Conservation (phyloP, 2,888 invertebrate species). For the Xanthia icteritia region DNA sequence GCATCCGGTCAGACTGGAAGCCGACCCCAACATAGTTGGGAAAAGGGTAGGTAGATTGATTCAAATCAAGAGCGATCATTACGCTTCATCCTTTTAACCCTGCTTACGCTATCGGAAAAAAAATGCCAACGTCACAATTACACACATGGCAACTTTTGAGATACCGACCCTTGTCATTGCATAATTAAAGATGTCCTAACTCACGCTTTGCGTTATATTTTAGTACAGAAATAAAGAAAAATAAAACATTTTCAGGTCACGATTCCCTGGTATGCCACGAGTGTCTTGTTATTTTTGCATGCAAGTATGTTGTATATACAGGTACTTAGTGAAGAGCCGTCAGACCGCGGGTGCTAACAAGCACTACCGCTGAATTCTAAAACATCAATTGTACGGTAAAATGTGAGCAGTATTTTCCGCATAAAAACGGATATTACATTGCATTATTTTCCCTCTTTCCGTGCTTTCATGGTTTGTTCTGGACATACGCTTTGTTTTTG, state of each 20-base stretch:
- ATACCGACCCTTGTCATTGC: constrained; percentile 49
- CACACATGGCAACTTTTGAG: constrained; percentile 16
- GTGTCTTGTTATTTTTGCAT: constrained; percentile 68
- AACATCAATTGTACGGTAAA: constrained; percentile 64
- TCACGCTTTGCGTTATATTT: constrained; percentile 32
- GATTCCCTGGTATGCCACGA: constrained; percentile 30
- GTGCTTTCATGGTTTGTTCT: constrained; percentile 26
- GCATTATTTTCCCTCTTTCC: constrained; percentile 25
- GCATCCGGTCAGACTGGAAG: no score
- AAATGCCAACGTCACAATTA: constrained; percentile 11
- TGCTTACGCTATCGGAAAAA: constrained; percentile 6
- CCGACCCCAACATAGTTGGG: no score
- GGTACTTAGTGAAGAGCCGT: constrained; percentile 59
- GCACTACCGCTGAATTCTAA: constrained; percentile 63
- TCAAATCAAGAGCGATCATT: not conserved
- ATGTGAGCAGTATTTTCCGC: constrained; percentile 51
- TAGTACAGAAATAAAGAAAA: constrained; percentile 19
- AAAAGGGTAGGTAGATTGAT: no score
- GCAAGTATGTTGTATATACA: constrained; percentile 39
- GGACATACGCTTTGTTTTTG: constrained; percentile 15
- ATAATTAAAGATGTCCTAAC: constrained; percentile 41
- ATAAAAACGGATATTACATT: constrained; percentile 37
- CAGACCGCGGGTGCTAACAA: constrained; percentile 62
- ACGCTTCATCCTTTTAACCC: constrained; percentile 12
- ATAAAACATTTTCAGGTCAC: constrained; percentile 37